A percentile compares a stretch with the other conserved stretches of the same genome.
Conservation (phyloP, 1,140 invertebrate genomes). For the Bombus sylvicola region DNA sequence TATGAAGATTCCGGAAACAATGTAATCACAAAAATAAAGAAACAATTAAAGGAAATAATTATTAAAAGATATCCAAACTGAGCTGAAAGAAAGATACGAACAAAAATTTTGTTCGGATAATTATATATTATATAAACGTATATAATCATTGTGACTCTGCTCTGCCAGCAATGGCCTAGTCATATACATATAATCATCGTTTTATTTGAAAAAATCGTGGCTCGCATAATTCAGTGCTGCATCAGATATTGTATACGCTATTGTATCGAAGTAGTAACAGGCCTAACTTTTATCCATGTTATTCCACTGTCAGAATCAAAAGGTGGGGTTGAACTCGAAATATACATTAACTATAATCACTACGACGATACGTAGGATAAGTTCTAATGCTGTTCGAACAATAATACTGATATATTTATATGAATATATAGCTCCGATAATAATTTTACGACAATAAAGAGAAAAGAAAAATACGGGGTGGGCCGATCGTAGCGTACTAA, state of each 20-base stretch:
- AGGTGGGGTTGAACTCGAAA: constrained; percentile 42
- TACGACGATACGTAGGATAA: constrained; percentile 76
- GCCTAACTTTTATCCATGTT: constrained; percentile 78
- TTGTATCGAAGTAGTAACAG: constrained; percentile 79
- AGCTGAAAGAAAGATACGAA: too few species aligned
- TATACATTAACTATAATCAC: constrained; percentile 57
- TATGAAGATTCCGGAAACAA: neutral
- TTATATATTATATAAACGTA: neutral
- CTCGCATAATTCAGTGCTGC: constrained; percentile 28
- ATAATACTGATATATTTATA: constrained; percentile 81
- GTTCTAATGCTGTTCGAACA: constrained; percentile 83
- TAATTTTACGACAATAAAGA: constrained; percentile 78
- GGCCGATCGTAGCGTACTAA: neutral
- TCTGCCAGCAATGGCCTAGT: neutral
- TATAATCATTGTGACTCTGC: constrained; percentile 15
- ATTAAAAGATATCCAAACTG: neutral
- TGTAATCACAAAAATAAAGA: neutral
- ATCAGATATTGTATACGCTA: constrained; percentile 48
- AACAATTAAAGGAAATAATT: neutral
- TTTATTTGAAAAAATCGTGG: constrained; percentile 34
- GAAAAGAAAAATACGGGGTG: constrained; percentile 42
- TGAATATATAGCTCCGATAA: constrained; percentile 73
- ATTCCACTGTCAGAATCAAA: constrained; percentile 53
- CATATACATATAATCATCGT: neutral
- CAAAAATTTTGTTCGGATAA: neutral